Evolutionary conservation across 2,797 vertebrate genomes (phyloP).

Genomic region (Sebastes taczanowskii): DNA sequence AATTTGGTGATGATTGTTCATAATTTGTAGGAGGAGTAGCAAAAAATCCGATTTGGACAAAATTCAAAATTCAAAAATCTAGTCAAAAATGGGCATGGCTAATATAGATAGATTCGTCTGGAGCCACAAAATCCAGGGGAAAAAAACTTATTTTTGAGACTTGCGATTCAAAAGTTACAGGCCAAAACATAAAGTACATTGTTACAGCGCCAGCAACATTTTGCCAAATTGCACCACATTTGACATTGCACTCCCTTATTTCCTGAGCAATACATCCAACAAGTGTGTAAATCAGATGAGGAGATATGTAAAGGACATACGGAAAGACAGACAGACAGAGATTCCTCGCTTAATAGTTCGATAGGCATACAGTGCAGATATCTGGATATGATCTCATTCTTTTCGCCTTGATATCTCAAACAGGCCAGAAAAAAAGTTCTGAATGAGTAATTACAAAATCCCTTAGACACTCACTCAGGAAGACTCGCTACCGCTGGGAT

Average conservation of each 20-base stretch:
- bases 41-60: too few relatives aligned
- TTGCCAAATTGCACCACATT: not conserved
- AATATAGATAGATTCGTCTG: too few relatives aligned
- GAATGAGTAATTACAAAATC: constrained; percentile 55
- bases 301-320: not conserved
- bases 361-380: not conserved
- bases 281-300: not conserved
- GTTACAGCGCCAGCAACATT: not conserved
- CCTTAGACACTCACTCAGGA: constrained; percentile 36
- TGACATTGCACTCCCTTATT: not conserved
- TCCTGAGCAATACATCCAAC: not conserved
- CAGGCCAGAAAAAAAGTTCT: constrained; percentile 34
- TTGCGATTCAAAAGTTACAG: not conserved
- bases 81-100: too few relatives aligned
- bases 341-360: not conserved
- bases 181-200: not conserved
- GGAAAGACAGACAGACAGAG: too few relatives aligned
- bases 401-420: constrained; percentile 21
- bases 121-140: too few relatives aligned
- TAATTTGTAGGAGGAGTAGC: too few relatives aligned
- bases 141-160: not conserved
- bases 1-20: not conserved
- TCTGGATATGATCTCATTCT: constrained; percentile 8
- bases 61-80: too few relatives aligned
- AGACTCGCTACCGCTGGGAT: constrained; percentile 50